These are phyloP conservation scores for Arothron firmamentum DNA, from an alignment of 2,113 vertebrate species.

Conservation along the genomic window DNA sequence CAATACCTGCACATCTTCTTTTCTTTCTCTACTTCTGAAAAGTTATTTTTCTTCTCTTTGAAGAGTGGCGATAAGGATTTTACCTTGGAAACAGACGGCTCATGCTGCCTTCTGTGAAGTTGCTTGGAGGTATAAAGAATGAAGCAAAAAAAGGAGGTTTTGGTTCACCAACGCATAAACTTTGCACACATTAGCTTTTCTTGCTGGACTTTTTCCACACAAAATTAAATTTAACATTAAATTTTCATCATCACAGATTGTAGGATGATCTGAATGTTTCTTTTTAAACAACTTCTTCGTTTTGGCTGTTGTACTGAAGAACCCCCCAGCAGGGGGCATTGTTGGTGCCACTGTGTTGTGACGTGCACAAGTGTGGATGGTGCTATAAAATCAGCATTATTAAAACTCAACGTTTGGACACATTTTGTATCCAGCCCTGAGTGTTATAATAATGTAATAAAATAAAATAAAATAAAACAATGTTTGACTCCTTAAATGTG, in stretches of 20 bases:
- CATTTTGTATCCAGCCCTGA: slow-evolving; percentile 9
- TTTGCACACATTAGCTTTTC: slow-evolving; percentile 41
- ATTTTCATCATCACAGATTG: slow-evolving; percentile 35
- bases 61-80: slow-evolving; percentile 52
- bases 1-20: background rate
- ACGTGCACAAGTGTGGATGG: no score
- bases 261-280: slow-evolving; percentile 26
- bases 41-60: slow-evolving; percentile 51
- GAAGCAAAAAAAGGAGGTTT: slow-evolving; percentile 49
- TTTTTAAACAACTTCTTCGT: slow-evolving; percentile 34
- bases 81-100: slow-evolving; percentile 40
- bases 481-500: slow-evolving; percentile 26
- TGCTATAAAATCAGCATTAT: no score
- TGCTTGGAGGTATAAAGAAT: slow-evolving; percentile 56
- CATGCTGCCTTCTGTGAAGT: slow-evolving; percentile 34
- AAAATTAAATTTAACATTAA: slow-evolving; percentile 37
- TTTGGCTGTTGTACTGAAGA: no score
- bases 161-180: slow-evolving; percentile 19
- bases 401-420: no score
- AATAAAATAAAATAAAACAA: no score
- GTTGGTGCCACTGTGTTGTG: no score
- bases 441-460: no score
- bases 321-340: background rate
- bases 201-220: slow-evolving; percentile 34
- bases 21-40: slow-evolving; percentile 13